Conservation (phyloP, 2,888 invertebrate species). For the Sinotaia quadrata region DNA sequence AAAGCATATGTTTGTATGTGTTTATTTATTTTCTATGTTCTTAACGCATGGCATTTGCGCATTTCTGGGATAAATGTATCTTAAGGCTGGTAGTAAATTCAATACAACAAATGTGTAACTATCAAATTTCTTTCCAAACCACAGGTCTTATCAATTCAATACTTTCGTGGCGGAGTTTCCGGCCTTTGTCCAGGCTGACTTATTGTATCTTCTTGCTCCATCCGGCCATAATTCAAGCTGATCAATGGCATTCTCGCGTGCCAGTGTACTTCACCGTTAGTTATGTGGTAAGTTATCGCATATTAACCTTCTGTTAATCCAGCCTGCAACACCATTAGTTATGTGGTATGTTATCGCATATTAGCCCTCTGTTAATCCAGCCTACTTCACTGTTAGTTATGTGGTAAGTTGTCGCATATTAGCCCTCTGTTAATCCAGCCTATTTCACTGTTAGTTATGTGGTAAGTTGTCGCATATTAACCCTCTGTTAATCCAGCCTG, state of each 20-base stretch:
- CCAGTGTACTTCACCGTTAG: slow-evolving; percentile 20
- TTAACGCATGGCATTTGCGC: too few species aligned
- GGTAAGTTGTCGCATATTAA: slow-evolving; percentile 6
- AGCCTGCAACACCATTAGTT: slow-evolving; percentile 16
- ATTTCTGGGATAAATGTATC: too few species aligned
- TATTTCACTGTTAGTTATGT: slow-evolving; percentile 21
- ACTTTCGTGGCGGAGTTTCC: slow-evolving; percentile 16
- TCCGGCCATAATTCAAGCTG: slow-evolving; percentile 20
- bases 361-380: too few species aligned
- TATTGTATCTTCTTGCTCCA: slow-evolving; percentile 23
- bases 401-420: slow-evolving; percentile 6
- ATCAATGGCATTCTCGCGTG: slow-evolving; percentile 9
- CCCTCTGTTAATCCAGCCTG: too few species aligned
- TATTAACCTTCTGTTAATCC: too few species aligned
- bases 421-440: too few species aligned
- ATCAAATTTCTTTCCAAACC: too few species aligned
- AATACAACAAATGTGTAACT: too few species aligned
- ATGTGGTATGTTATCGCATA: slow-evolving; percentile 5
- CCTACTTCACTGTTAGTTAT: slow-evolving; percentile 20
- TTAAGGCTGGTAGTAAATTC: too few species aligned
- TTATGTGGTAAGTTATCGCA: slow-evolving; percentile 8
- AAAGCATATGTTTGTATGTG: background rate
- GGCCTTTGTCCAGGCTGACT: slow-evolving; percentile 17
- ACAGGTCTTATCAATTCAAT: slow-evolving; percentile 26
- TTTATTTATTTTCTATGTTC: too few species aligned